phyloP scores from a whole-genome alignment of 1,140 invertebrate genomes.

The Chlorops oryzae region DNA sequence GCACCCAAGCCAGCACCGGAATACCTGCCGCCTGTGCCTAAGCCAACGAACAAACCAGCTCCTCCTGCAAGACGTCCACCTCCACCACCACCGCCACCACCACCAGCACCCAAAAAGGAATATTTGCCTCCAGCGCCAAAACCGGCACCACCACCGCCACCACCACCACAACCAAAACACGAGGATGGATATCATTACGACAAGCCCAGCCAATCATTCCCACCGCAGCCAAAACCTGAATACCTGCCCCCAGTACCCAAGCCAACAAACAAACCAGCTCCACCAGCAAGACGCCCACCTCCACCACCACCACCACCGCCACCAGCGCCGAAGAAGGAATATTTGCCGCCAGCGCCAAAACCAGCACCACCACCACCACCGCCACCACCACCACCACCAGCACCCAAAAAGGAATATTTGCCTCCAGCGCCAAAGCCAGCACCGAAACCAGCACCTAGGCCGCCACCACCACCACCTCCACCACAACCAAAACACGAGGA shows the following conservation, averaged over 20 bases:
- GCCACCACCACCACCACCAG: constrained; percentile 14
- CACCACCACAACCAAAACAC: constrained; percentile 16
- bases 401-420: constrained; percentile 7
- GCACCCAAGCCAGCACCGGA: constrained; percentile 8
- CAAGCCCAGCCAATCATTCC: constrained; percentile 25
- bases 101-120: constrained; percentile 11
- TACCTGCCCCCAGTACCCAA: constrained; percentile 11
- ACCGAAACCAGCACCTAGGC: constrained; percentile 14
- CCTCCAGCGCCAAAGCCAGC: constrained; percentile 8
- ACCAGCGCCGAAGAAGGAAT: constrained; percentile 12
- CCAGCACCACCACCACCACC: constrained; percentile 23
- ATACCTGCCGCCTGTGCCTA: constrained; percentile 12
- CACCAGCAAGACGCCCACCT: no score
- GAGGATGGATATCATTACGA: constrained; percentile 41
- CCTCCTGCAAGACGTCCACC: no score
- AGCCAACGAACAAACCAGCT: constrained; percentile 5
- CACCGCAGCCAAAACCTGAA: constrained; percentile 8
- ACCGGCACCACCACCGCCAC: constrained; percentile 22
- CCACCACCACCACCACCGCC: constrained; percentile 4
- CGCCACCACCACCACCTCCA: no score
- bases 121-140: constrained; percentile 9
- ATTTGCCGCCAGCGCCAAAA: constrained; percentile 8
- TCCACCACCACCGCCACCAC: constrained; percentile 4
- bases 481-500: no score
- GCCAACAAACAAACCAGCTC: constrained; percentile 6